These are phyloP conservation scores for Schlechtendalia chinensis DNA, from an alignment of 1,140 invertebrate species.

Conservation along the genomic window DNA sequence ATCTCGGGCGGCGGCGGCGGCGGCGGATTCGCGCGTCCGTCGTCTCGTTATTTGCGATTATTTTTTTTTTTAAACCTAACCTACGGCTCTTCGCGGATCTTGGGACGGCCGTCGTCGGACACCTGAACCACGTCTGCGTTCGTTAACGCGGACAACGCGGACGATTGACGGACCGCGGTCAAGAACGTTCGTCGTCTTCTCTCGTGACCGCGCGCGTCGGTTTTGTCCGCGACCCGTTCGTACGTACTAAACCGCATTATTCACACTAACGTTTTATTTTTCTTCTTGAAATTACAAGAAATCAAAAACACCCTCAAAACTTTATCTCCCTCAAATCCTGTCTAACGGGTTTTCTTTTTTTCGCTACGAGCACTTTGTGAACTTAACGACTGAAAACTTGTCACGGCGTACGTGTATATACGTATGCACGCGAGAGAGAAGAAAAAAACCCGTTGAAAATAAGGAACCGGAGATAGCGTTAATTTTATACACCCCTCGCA, in stretches of 20 bases:
- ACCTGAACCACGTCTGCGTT: too few relatives aligned
- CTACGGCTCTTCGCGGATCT: too few relatives aligned
- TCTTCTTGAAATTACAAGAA: slow-evolving; percentile 34
- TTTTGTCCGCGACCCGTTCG: not conserved
- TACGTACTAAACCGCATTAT: slow-evolving; percentile 44
- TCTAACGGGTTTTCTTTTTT: slow-evolving; percentile 32
- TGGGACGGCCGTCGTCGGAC: too few relatives aligned
- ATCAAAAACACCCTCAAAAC: slow-evolving; percentile 49
- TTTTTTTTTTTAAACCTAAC: too few relatives aligned
- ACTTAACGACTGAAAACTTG: slow-evolving; percentile 48
- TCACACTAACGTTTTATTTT: slow-evolving; percentile 14
- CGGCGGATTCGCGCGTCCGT: too few relatives aligned
- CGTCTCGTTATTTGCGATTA: too few relatives aligned
- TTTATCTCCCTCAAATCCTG: slow-evolving; percentile 49
- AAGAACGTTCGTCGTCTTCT: too few relatives aligned
- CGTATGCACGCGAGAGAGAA: too few relatives aligned
- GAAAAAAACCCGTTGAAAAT: slow-evolving; percentile 34
- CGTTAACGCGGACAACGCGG: too few relatives aligned
- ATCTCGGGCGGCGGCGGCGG: too few relatives aligned
- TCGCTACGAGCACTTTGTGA: slow-evolving; percentile 38
- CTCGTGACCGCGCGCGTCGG: not conserved
- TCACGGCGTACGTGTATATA: not conserved
- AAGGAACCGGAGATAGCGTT: slow-evolving; percentile 49
- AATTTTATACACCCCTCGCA: slow-evolving; percentile 48
- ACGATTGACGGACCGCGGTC: not conserved